These are phyloP conservation scores for Oscheius sp. DNA, from an alignment of 2,888 invertebrate genomes.

Conservation along the genomic window DNA sequence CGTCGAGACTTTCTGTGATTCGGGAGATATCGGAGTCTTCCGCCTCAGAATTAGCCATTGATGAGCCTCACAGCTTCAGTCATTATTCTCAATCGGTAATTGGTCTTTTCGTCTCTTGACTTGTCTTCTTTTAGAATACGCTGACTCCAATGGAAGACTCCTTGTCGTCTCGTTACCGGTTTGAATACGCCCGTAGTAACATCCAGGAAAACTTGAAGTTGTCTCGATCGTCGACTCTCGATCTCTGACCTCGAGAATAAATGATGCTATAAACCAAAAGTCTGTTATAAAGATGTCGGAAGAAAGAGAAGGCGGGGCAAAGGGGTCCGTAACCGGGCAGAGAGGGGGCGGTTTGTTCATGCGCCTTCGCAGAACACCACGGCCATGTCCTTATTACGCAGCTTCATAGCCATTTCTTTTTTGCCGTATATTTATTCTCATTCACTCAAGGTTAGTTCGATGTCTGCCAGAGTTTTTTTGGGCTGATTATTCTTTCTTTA, in stretches of 20 bases:
- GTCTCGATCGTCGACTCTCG: conserved; percentile 8
- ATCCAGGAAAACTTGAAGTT: conserved; percentile 26
- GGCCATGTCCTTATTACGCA: conserved; percentile 35
- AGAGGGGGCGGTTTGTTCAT: conserved; percentile 18
- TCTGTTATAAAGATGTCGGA: not conserved
- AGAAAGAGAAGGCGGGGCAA: not conserved
- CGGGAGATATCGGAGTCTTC: conserved; percentile 26
- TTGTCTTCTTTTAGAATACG: conserved; percentile 3
- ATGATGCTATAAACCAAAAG: not conserved
- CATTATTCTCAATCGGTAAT: conserved; percentile 1
- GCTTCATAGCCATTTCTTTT: conserved; percentile 24
- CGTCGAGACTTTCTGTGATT: conserved; percentile 1
- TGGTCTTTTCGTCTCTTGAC: not conserved
- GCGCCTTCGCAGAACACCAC: conserved; percentile 24
- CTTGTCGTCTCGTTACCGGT: conserved; percentile 17
- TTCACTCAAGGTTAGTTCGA: conserved; percentile 29
- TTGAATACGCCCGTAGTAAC: conserved; percentile 28
- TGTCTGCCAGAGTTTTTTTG: not conserved
- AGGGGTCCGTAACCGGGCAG: conserved; percentile 5
- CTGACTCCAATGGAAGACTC: conserved; percentile 22
- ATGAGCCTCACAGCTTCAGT: conserved; percentile 24
- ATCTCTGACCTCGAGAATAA: conserved; percentile 25
- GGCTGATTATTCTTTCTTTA: not conserved
- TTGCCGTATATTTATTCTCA: not conserved
- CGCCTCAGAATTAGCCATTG: conserved; percentile 15